Conservation (phyloP, 2,113 vertebrate genomes). For the Antechinus stuartii region DNA sequence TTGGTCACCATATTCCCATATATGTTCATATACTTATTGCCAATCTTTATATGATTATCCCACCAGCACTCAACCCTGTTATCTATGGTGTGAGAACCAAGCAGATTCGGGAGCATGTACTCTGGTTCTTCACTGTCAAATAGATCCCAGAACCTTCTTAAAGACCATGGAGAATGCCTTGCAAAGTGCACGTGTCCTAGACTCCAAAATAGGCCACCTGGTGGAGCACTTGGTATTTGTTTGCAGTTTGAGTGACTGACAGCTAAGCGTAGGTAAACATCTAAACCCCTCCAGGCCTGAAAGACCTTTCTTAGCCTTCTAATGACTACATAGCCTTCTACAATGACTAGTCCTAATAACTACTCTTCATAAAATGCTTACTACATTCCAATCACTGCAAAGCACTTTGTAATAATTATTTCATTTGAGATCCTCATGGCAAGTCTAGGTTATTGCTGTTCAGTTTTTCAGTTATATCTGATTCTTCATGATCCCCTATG, state of each 20-base stretch:
- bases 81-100: slow-evolving; percentile 61
- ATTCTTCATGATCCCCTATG: too few species aligned
- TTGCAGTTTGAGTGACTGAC: background rate
- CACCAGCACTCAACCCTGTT: slow-evolving; percentile 59
- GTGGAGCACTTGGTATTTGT: background rate
- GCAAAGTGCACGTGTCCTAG: background rate
- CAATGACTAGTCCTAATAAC: background rate
- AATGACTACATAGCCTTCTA: too few species aligned
- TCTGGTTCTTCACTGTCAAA: too few species aligned
- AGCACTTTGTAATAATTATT: background rate
- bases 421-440: background rate
- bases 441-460: too few species aligned
- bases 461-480: too few species aligned
- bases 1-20: slow-evolving; percentile 63
- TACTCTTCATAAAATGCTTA: background rate
- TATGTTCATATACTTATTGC: slow-evolving; percentile 69
- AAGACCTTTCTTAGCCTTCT: background rate
- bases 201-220: background rate
- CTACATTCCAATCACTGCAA: background rate
- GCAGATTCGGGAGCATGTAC: too few species aligned
- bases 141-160: too few species aligned
- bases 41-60: slow-evolving; percentile 71
- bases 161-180: too few species aligned
- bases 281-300: background rate
- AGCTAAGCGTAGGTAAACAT: background rate